Conservation (phyloP, 2,888 invertebrate genomes). For the Erpobdella octoculata region DNA sequence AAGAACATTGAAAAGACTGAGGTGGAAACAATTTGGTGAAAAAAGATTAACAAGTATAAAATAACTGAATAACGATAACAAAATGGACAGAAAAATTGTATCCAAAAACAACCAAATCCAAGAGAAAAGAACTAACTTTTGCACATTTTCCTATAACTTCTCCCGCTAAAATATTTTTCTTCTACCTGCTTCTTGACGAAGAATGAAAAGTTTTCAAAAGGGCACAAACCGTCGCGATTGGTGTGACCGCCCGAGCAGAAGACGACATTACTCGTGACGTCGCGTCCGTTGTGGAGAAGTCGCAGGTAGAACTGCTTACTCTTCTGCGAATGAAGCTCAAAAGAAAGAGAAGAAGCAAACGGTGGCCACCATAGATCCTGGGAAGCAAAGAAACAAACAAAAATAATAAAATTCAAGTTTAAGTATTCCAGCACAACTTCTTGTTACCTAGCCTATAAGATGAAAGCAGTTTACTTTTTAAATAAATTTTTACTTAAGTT, state of each 20-base stretch:
- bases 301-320: slow-evolving; percentile 13
- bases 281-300: neutral
- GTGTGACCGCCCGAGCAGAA: neutral
- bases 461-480: neutral
- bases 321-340: neutral
- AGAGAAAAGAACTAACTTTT: no score
- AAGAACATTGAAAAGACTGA: no score
- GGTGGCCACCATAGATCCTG: slow-evolving; percentile 12
- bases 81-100: no score
- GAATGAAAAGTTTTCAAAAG: slow-evolving; percentile 10
- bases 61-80: no score
- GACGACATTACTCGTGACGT: neutral
- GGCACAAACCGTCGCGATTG: neutral
- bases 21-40: no score
- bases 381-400: neutral
- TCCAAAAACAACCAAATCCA: no score
- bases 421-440: no score
- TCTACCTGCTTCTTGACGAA: neutral
- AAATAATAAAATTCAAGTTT: neutral
- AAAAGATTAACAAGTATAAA: no score
- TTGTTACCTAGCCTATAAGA: no score
- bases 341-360: neutral
- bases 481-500: neutral
- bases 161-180: no score
- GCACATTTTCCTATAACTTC: no score